Evolutionary conservation across 2,888 invertebrate genomes (phyloP), one percentile per base, ranked within the genome.

Genomic region (Pristionchus fissidentatus): DNA sequence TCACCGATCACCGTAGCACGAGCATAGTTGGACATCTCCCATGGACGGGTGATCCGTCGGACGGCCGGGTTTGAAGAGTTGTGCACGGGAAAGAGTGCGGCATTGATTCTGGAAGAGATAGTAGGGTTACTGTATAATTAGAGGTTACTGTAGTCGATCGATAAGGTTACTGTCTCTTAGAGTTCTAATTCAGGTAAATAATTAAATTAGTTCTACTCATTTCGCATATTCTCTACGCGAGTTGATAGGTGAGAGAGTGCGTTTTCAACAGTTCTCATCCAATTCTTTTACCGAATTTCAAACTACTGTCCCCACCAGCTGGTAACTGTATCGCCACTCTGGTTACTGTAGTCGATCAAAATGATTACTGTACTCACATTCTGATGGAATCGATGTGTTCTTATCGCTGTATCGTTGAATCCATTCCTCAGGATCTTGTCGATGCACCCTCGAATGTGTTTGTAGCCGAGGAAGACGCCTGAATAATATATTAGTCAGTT

Each of bases 401-500:
- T 80, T 13, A 92, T 66, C 1, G 92, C 92, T 8, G 89, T 87
- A 60, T 89, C 88, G 84, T 92, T 92, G 86, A 92, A 92, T 46
- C 91, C 92, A 85, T 90, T 86, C 80, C 88, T 78, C n/a, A 92
- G 85, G 5, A 92, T 88, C 62, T 89, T 85, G 83, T 92, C 90
- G 77, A 91, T 73, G 84, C 92, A 92, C 22, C 92, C 92, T 49
- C 92, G 87, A 81, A 92, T 92, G 84, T 91, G 90, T 84, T 91
- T 92, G 86, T 90, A 90, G 26, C 92, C 92, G 79, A 92, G 87
- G 85, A 92, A 91, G 10, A 92, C 91, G 13, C 92, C 92, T 92
- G 84, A 78, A 88, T 62, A 35, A 15, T 7, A 35, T 35, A 38
- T 32, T n/a, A 29, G 22, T 32, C 46, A 81, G 32, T 46, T 35